phyloP scores from a whole-genome alignment of 1,140 invertebrate genomes.

The Cotesia glomerata region DNA sequence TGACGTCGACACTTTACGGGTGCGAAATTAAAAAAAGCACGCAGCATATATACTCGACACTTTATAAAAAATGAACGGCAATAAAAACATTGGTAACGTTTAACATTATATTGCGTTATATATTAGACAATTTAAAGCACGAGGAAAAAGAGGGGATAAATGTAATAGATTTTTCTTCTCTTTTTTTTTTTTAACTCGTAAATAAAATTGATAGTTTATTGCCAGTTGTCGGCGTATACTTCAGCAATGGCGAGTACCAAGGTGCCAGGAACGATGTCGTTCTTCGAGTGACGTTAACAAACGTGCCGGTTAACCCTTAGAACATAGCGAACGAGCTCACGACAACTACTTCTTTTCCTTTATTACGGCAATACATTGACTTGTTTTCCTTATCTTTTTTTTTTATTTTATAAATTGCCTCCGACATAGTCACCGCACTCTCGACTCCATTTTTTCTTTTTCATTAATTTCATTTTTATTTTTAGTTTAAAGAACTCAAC shows the following conservation, averaged over 20 bases:
- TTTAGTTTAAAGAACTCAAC: too few relatives aligned
- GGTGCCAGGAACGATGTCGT: slow-evolving; percentile 2
- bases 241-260: neutral
- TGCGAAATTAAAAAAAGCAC: too few relatives aligned
- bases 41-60: too few relatives aligned
- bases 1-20: too few relatives aligned
- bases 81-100: neutral
- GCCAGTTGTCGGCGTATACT: neutral
- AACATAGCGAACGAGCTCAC: neutral
- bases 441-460: too few relatives aligned
- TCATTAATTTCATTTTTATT: too few relatives aligned
- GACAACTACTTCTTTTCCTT: neutral
- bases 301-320: neutral
- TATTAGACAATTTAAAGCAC: neutral
- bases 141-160: neutral
- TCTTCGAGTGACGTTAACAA: neutral
- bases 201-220: slow-evolving; percentile 7
- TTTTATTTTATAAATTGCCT: too few relatives aligned
- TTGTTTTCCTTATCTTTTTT: too few relatives aligned
- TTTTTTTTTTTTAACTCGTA: neutral
- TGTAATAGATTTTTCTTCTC: neutral
- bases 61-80: too few relatives aligned
- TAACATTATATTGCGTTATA: neutral
- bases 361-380: too few relatives aligned
- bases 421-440: too few relatives aligned